Percentiles rank a stretch among this genome's conserved stretches.
phyloP scores from a whole-genome alignment of 2,113 vertebrate genomes.

The Okapia johnstoni region DNA sequence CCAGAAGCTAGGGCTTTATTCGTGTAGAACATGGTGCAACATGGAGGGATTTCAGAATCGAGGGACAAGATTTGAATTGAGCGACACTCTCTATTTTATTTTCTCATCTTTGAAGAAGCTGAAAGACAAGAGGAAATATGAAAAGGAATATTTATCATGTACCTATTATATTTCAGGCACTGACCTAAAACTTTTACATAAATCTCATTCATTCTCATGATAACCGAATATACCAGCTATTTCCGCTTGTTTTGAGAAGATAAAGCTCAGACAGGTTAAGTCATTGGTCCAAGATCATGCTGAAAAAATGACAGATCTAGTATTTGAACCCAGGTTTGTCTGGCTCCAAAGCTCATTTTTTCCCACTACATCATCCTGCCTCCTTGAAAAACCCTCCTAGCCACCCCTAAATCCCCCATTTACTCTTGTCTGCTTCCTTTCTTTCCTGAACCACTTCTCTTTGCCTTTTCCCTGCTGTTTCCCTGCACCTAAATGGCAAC shows the following conservation, averaged over 20 bases:
- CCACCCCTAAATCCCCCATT: not conserved
- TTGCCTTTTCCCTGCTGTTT: not conserved
- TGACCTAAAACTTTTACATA: not conserved
- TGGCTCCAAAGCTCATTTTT: not conserved
- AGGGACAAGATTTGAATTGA: not conserved
- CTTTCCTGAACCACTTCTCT: not conserved
- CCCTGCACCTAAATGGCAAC: not conserved
- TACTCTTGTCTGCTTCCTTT: not conserved
- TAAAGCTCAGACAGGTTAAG: not conserved
- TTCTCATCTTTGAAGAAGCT: not conserved
- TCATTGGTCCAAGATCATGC: not conserved
- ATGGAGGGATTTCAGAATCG: not conserved
- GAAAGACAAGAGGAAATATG: not conserved
- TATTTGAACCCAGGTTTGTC: not conserved
- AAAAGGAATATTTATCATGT: not conserved
- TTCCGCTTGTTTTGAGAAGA: not conserved
- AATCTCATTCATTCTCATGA: not conserved
- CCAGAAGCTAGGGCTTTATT: not conserved
- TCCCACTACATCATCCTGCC: not conserved
- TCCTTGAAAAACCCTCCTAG: not conserved
- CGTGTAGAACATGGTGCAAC: not conserved
- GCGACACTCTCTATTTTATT: not conserved
- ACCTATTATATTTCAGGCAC: not conserved
- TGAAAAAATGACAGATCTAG: not conserved
- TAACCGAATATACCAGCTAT: not conserved